Evolutionary conservation across 2,797 vertebrate species (phyloP), one percentile per base, ranked within the genome.

Genomic region (Apogon hyalosoma): DNA sequence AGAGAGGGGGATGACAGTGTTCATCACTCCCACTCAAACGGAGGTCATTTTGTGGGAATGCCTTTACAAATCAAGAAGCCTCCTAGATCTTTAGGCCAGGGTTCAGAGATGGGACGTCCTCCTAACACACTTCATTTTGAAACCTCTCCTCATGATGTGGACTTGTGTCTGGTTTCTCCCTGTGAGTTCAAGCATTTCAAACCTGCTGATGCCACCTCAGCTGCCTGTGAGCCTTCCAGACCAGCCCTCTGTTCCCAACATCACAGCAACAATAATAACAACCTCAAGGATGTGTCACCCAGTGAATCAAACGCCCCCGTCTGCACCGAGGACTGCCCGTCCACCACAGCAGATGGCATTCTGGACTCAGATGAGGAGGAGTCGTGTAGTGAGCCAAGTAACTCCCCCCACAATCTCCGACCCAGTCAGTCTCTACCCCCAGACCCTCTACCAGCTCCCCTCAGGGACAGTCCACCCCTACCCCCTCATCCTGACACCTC

Each of bases 101-200:
- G 90, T 0, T 86, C 90, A 0, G 84, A 87, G 14, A 79, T 79
- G 77, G 92, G 90, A 7, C 90, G 85, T 6, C 86, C 91, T 0
- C 87, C 92, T 0, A 91, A 82, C 9, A 73, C 86, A 2, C 83
- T 91, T 18, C 92, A 94, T 12, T 93, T 96, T 0, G 94, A 94
- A 36, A 21, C 62, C 1, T 75, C 87, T 0, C 91, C 94, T 2
- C 96, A 98, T 0, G 96, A 98, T 0, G 97, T 99, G 65, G 97
- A 99, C 80, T 90, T 99, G 6, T 99, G 97, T 77, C 88, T 98
- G 59, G 97, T 99, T 73, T 99, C 97, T 0, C 97, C 97, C 3
- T 98, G 97, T 0, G 97, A 98, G 89, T 98, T 98, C 41, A 96
- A 97, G 73, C 97, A 99, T 76, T 95, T 95, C 66, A 98, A 97